Conservation (phyloP, 2,888 invertebrate genomes). For the Philhelius pedissequus region DNA sequence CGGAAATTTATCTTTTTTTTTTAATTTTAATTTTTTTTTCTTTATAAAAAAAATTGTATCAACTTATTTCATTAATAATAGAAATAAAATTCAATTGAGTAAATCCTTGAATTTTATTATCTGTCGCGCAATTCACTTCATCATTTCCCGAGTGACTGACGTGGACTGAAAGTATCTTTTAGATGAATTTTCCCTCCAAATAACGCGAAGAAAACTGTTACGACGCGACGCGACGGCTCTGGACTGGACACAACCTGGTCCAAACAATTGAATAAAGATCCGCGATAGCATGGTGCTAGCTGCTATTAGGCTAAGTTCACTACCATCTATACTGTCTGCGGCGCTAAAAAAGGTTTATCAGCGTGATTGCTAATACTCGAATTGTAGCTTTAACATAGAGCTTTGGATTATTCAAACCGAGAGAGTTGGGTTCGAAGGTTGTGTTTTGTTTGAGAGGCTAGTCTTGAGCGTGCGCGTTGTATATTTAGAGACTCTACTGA, state of each 20-base stretch:
- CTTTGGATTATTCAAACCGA: slow-evolving; percentile 27
- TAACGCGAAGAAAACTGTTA: not conserved
- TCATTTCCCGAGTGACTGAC: slow-evolving; percentile 57
- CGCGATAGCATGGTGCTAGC: not conserved
- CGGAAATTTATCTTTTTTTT: not conserved
- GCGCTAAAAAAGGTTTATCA: slow-evolving; percentile 3
- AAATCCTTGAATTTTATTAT: not conserved
- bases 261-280: slow-evolving; percentile 14
- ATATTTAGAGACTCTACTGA: not conserved
- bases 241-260: slow-evolving; percentile 8
- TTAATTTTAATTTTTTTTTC: not conserved
- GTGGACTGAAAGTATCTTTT: slow-evolving; percentile 54
- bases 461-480: slow-evolving; percentile 32
- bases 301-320: not conserved
- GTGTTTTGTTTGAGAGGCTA: slow-evolving; percentile 56
- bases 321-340: not conserved
- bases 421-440: slow-evolving; percentile 45
- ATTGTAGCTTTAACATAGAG: slow-evolving; percentile 35
- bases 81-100: not conserved
- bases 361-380: not conserved
- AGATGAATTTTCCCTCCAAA: slow-evolving; percentile 36
- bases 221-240: not conserved
- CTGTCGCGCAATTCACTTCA: slow-evolving; percentile 45
- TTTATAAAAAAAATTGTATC: not conserved
- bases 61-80: not conserved